Evolutionary conservation across 1,140 invertebrate genomes (phyloP).

Genomic region (Scaptomyza hsui): DNA sequence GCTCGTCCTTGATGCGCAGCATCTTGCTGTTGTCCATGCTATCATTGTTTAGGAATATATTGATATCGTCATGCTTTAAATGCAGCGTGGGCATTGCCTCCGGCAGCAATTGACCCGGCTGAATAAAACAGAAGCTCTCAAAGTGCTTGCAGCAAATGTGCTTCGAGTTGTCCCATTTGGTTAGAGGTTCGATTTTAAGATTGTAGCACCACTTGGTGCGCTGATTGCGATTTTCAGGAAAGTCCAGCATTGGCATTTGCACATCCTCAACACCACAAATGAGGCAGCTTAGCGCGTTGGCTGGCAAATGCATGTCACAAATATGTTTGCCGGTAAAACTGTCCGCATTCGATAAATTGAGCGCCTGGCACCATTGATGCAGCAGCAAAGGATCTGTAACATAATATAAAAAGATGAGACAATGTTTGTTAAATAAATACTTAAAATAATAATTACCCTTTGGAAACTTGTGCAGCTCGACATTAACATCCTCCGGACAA

Average conservation of each 20-base stretch:
- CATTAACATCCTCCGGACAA: conserved; percentile 35
- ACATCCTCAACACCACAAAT: conserved; percentile 52
- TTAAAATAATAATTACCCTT: conserved; percentile 42
- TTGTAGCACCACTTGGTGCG: conserved; percentile 73
- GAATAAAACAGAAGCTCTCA: conserved; percentile 55
- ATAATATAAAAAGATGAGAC: neutral
- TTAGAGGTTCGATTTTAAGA: conserved; percentile 65
- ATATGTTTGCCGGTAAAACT: conserved; percentile 53
- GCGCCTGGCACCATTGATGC: conserved; percentile 57
- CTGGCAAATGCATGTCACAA: conserved; percentile 56
- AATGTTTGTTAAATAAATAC: no score
- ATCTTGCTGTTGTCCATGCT: conserved; percentile 29
- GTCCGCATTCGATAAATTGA: conserved; percentile 43
- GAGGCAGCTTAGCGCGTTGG: conserved; percentile 36
- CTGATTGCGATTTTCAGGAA: conserved; percentile 64
- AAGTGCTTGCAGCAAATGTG: conserved; percentile 68
- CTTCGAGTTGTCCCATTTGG: conserved; percentile 68
- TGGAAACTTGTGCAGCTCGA: conserved; percentile 62
- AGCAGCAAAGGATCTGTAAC: conserved; percentile 45
- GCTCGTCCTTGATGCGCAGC: conserved; percentile 62
- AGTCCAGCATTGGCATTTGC: conserved; percentile 57
- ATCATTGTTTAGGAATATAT: conserved; percentile 68
- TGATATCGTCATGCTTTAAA: conserved; percentile 57
- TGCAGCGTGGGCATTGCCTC: conserved; percentile 68
- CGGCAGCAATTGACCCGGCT: conserved; percentile 40